Percentiles rank a stretch among this genome's conserved stretches.
These are phyloP conservation scores for Cheilosia impressa DNA, from an alignment of 2,888 invertebrate genomes.

Conservation along the genomic window DNA sequence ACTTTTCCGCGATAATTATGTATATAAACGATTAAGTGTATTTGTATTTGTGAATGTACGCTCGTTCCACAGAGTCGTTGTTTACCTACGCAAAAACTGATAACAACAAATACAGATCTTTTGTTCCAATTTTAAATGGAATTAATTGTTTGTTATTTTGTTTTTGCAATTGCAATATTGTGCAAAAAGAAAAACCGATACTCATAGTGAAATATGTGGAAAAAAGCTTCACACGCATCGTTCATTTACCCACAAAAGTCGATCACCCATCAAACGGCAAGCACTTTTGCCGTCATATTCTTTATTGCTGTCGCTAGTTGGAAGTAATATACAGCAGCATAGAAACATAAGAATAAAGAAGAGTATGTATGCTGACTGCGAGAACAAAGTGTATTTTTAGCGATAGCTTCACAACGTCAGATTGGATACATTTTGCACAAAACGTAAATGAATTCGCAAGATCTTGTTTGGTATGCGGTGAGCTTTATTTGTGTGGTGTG, in stretches of 20 bases:
- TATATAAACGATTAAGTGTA: neutral
- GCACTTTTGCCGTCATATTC: neutral
- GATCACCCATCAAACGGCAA: slow-evolving; percentile 54
- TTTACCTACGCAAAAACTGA: slow-evolving; percentile 39
- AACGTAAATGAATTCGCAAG: neutral
- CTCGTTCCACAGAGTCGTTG: slow-evolving; percentile 19
- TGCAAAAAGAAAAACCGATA: slow-evolving; percentile 7
- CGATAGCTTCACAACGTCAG: slow-evolving; percentile 23
- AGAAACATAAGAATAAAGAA: neutral
- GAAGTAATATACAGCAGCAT: slow-evolving; percentile 42
- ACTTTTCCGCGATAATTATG: slow-evolving; percentile 12
- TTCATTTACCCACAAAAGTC: slow-evolving; percentile 70
- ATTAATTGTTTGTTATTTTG: neutral
- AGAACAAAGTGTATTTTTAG: slow-evolving; percentile 11
- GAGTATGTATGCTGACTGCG: neutral
- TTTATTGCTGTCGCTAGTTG: slow-evolving; percentile 15
- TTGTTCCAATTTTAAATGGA: slow-evolving; percentile 30
- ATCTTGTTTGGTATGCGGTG: neutral
- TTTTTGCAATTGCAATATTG: slow-evolving; percentile 19
- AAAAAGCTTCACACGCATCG: slow-evolving; percentile 56
- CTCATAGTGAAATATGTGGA: neutral
- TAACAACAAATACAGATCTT: slow-evolving; percentile 20
- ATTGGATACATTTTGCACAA: slow-evolving; percentile 38
- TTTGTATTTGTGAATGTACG: slow-evolving; percentile 6
- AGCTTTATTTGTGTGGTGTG: slow-evolving; percentile 34